Percentiles rank a stretch among this genome's conserved stretches.
These are phyloP conservation scores for Archocentrus centrarchus DNA, from an alignment of 2,113 vertebrate species.

Conservation along the genomic window DNA sequence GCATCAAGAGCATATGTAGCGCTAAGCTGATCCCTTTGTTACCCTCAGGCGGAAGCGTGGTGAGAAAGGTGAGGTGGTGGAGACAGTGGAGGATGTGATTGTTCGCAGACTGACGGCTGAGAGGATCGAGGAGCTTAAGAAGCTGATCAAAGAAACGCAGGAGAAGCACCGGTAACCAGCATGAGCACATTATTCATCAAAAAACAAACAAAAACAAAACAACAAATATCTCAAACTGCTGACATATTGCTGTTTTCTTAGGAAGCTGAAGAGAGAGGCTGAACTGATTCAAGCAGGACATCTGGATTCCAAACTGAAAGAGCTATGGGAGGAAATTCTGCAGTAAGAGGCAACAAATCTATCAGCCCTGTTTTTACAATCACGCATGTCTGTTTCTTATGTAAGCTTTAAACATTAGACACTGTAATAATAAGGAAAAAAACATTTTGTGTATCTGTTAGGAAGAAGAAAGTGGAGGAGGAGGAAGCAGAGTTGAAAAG, in stretches of 20 bases:
- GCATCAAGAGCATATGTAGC: neutral
- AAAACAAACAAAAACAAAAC: neutral
- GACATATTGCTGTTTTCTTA: constrained; percentile 54
- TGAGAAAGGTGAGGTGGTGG: constrained; percentile 95
- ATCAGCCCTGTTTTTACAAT: neutral
- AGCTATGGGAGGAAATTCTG: constrained; percentile 90
- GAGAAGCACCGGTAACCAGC: constrained; percentile 90
- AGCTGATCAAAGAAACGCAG: constrained; percentile 93
- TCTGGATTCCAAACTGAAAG: constrained; percentile 90
- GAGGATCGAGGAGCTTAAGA: constrained; percentile 93
- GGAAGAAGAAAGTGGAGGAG: constrained; percentile 88
- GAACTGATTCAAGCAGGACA: constrained; percentile 93
- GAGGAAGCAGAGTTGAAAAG: constrained; percentile 92
- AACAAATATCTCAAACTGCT: neutral
- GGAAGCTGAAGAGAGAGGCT: constrained; percentile 92
- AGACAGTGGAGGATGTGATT: constrained; percentile 97
- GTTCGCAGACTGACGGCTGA: constrained; percentile 92
- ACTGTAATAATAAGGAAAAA: neutral
- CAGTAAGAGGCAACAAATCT: constrained; percentile 80
- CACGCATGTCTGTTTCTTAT: neutral
- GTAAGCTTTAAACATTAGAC: neutral
- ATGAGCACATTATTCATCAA: neutral
- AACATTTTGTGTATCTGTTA: constrained; percentile 41
- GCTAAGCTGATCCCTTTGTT: neutral
- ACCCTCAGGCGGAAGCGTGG: constrained; percentile 90